Evolutionary conservation across 2,797 vertebrate species (phyloP), one percentile per base, ranked within the genome.

Genomic region (Gastrophryne carolinensis): DNA sequence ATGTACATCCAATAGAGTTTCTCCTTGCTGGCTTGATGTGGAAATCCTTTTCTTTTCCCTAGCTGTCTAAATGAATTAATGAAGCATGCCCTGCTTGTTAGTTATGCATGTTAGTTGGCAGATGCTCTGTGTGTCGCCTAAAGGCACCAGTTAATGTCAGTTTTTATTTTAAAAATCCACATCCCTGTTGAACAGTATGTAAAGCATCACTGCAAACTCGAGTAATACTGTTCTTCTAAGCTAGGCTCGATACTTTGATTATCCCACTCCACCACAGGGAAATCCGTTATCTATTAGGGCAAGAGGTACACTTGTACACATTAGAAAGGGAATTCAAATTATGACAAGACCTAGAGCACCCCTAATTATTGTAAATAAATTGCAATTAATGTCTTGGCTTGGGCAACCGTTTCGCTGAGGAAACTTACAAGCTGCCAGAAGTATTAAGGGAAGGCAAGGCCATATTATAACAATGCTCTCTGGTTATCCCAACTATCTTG

Each of bases 101-200:
- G 35, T 65, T 65, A 65, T 65, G 72, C 72, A 54, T 73, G 34
- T 32, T 73, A 73, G 60, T 54, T 63, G 37, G 61, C 72, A 73
- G 61, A 73, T 64, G 60, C 58, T 73, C 32, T 54, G 49, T 64
- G 32, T 65, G 50, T 27, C 23, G 72, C 72, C 61, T 65, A 11
- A 26, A 57, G 72, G 71, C 47, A 61, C 54, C 34, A 30, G 11
- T 72, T 63, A 71, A 52, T 64, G 23, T 53, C 57, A 50, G 52
- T 72, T 62, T 61, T 61, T 8, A 50, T 52, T 35, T 49, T 44
- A 56, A 41, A n/a, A 41, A 44, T 41, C 35, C 24, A 56, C 50
- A 8, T 54, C 53, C 15, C 24, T 39, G 50, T 35, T 53, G 23
- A 34, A 66, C 21, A 39, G 30, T 54, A 24, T n/a, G 6, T 27